A percentile compares a stretch with the other conserved stretches of the same genome.
Conservation (phyloP, 2,797 vertebrate genomes). For the Hyperoplus lanceolatus region DNA sequence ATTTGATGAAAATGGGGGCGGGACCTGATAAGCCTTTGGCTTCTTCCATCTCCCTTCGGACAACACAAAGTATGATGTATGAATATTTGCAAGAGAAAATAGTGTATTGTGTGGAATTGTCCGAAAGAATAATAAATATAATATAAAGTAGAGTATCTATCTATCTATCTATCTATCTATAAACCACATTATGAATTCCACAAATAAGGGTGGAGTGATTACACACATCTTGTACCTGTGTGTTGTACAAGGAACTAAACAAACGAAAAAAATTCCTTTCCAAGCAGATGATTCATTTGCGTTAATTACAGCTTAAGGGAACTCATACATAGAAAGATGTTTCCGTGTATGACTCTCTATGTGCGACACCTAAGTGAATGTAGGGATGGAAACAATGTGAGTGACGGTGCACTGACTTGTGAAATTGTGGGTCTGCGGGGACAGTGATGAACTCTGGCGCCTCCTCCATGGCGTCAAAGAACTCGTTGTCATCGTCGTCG, state of each 20-base stretch:
- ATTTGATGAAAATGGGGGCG: too few relatives aligned
- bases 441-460: slow-evolving; percentile 94
- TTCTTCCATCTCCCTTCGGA: too few relatives aligned
- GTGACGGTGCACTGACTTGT: slow-evolving; percentile 88
- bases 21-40: too few relatives aligned
- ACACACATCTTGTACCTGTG: fast-evolving
- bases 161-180: too few relatives aligned
- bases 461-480: slow-evolving; percentile 92
- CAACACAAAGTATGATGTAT: too few relatives aligned
- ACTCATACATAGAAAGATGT: background rate
- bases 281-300: background rate
- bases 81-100: too few relatives aligned
- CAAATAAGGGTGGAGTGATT: fast-evolving
- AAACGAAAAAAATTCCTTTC: background rate
- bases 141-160: too few relatives aligned
- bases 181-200: fast-evolving
- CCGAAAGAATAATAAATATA: too few relatives aligned
- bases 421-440: slow-evolving; percentile 91
- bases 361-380: too few relatives aligned
- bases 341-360: background rate
- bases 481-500: slow-evolving; percentile 96
- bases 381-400: background rate
- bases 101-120: too few relatives aligned
- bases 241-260: background rate
- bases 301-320: fast-evolving